Conservation (phyloP, 2,113 vertebrate genomes). For the Psephotus haematonotus region DNA sequence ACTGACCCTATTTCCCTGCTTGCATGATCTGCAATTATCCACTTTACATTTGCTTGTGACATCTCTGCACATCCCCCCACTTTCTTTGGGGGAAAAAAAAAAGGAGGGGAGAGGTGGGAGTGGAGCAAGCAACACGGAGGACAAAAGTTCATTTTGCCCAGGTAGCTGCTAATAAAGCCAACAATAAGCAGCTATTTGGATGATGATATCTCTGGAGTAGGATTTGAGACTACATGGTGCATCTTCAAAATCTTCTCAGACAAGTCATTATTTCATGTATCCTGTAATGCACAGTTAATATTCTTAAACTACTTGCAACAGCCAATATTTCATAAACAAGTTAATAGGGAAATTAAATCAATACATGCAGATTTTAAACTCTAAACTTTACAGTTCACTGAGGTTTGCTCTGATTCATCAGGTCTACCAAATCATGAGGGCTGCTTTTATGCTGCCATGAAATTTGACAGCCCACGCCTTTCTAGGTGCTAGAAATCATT, state of each 20-base stretch:
- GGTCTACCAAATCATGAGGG: not conserved
- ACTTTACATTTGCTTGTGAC: not conserved
- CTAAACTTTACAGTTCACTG: not conserved
- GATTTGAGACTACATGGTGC: not conserved
- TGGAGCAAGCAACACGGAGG: not conserved
- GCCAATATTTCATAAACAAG: not conserved
- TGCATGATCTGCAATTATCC: not conserved
- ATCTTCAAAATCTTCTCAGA: not conserved
- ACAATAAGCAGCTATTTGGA: not conserved
- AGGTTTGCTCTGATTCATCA: not conserved
- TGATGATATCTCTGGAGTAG: not conserved
- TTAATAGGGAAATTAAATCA: not conserved
- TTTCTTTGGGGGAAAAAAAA: not conserved
- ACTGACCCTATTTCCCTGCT: not conserved
- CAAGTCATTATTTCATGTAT: not conserved
- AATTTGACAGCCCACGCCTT: not conserved
- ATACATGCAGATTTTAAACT: not conserved
- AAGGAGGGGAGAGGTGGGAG: fast-evolving
- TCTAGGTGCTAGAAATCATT: not conserved
- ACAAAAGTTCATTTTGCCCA: not conserved
- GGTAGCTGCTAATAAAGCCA: not conserved
- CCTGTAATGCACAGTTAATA: not conserved
- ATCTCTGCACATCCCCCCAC: not conserved
- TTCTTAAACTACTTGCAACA: not conserved
- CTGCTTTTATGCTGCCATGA: not conserved